A percentile compares a stretch with the other conserved stretches of the same genome.
Conservation (phyloP, 2,888 invertebrate species). For the Cheilosia impressa region DNA sequence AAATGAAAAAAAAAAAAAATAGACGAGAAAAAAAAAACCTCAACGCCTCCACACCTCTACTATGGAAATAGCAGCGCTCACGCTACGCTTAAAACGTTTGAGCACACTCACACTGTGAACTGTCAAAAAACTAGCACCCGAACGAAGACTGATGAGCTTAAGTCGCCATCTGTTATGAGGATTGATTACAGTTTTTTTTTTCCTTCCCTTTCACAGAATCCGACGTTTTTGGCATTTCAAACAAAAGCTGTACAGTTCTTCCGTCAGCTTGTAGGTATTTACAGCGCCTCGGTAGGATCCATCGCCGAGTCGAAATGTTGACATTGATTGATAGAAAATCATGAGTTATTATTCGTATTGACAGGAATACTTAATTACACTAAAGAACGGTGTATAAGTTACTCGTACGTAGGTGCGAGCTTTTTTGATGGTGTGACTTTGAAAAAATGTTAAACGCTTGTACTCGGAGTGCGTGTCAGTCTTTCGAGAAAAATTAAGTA, state of each 20-base stretch:
- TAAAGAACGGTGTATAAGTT: slow-evolving; percentile 17
- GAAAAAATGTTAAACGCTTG: slow-evolving; percentile 48
- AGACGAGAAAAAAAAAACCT: neutral
- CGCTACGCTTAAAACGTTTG: slow-evolving; percentile 26
- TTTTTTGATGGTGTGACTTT: slow-evolving; percentile 37
- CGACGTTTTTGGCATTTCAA: slow-evolving; percentile 68
- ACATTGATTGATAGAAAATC: slow-evolving; percentile 72
- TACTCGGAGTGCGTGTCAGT: slow-evolving; percentile 13
- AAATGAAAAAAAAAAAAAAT: slow-evolving; percentile 14
- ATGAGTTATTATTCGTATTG: slow-evolving; percentile 71
- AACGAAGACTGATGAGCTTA: slow-evolving; percentile 65
- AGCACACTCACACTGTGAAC: slow-evolving; percentile 33
- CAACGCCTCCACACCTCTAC: slow-evolving; percentile 35
- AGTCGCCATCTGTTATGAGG: slow-evolving; percentile 66
- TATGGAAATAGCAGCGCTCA: slow-evolving; percentile 14
- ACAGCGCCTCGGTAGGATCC: slow-evolving; percentile 10
- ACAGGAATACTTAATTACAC: slow-evolving; percentile 66
- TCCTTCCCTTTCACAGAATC: slow-evolving; percentile 35
- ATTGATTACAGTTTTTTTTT: slow-evolving; percentile 64
- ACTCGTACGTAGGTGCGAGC: neutral
- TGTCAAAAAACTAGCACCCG: slow-evolving; percentile 59
- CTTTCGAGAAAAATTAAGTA: slow-evolving; percentile 32
- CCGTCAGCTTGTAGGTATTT: slow-evolving; percentile 29
- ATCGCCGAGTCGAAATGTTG: slow-evolving; percentile 60
- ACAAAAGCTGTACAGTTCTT: slow-evolving; percentile 60